A percentile compares a stretch with the other conserved stretches of the same genome.
Evolutionary conservation across 2,113 vertebrate species (phyloP).

Genomic region (Apeltes quadracus): DNA sequence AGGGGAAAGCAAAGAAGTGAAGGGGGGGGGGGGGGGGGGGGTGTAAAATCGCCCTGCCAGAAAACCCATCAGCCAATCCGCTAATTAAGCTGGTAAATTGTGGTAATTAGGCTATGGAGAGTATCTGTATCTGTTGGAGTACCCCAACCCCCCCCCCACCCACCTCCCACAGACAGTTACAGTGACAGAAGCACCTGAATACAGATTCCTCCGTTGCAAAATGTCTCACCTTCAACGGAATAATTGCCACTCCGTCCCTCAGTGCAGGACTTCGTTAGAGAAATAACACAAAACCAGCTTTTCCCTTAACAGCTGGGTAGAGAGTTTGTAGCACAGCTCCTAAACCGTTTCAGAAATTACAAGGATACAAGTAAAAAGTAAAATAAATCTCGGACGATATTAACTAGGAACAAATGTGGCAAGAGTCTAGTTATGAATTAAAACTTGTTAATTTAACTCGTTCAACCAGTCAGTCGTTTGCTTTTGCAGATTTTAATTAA

Average conservation of each 20-base stretch:
- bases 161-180: conserved; percentile 11
- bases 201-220: conserved; percentile 17
- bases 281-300: background rate
- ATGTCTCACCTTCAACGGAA: conserved; percentile 14
- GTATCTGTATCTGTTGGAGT: conserved; percentile 48
- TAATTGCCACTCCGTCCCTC: background rate
- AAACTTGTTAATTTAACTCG: background rate
- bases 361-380: background rate
- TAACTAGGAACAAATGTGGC: no score
- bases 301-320: background rate
- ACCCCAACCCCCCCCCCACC: no score
- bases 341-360: background rate
- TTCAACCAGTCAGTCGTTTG: no score
- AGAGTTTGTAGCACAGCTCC: background rate
- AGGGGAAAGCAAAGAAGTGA: background rate
- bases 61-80: conserved; percentile 47
- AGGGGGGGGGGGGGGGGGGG: background rate
- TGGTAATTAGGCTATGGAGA: conserved; percentile 54
- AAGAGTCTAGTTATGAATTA: background rate
- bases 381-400: no score
- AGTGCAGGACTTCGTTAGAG: background rate
- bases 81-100: conserved; percentile 57
- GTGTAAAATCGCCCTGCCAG: conserved; percentile 31
- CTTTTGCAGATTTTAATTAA: no score
- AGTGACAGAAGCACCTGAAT: conserved; percentile 43